Conservation (phyloP, 1,140 invertebrate genomes). For the Drosophila melanica region DNA sequence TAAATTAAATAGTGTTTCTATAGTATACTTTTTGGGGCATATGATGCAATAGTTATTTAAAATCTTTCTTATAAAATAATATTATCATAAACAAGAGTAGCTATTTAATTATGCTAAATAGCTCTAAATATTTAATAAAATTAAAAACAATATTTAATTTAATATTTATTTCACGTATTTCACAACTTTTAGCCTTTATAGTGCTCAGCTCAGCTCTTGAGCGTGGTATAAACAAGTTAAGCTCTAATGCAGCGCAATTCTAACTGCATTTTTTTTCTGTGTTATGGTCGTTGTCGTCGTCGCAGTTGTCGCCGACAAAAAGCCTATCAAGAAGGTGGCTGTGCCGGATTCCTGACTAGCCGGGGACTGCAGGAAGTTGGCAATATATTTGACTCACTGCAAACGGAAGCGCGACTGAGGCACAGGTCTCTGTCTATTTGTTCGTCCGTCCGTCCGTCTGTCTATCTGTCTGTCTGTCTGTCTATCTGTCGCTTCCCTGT, state of each 20-base stretch:
- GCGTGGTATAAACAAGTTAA: constrained; percentile 22
- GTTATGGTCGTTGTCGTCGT: constrained; percentile 12
- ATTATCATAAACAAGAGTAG: too few species aligned
- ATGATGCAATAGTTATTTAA: background rate
- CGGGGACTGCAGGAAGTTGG: constrained; percentile 71
- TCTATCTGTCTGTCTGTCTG: constrained; percentile 1
- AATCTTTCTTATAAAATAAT: background rate
- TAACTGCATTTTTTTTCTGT: constrained; percentile 16
- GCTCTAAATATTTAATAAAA: too few species aligned
- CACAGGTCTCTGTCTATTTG: constrained; percentile 34
- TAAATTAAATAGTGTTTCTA: background rate
- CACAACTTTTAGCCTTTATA: background rate
- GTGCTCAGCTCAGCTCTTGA: background rate
- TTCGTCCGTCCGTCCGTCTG: background rate
- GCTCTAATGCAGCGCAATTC: background rate
- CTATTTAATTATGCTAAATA: too few species aligned
- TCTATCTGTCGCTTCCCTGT: background rate
- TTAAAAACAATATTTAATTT: too few species aligned
- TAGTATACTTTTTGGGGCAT: constrained; percentile 9
- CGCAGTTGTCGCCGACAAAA: constrained; percentile 34
- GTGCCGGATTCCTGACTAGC: constrained; percentile 49
- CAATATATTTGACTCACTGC: constrained; percentile 81
- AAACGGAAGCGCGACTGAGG: constrained; percentile 73
- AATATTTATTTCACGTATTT: too few species aligned
- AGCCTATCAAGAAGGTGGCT: constrained; percentile 44